phyloP scores from a whole-genome alignment of 2,888 invertebrate species.

The Loripinus fragilis region DNA sequence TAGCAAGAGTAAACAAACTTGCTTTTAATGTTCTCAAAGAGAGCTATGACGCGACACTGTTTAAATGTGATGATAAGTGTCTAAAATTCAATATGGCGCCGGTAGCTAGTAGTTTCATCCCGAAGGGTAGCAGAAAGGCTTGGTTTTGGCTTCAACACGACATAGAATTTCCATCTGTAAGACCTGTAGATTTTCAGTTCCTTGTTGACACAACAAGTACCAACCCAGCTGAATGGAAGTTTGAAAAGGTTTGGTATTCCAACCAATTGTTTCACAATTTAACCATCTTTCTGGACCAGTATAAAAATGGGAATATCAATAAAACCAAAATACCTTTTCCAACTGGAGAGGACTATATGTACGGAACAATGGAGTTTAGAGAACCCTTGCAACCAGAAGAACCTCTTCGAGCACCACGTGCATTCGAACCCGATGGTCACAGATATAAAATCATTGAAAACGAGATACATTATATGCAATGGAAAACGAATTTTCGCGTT shows the following conservation, averaged over 20 bases:
- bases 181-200: constrained; percentile 78
- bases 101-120: constrained; percentile 71
- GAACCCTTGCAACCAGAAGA: constrained; percentile 63
- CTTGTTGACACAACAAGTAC: constrained; percentile 72
- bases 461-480: constrained; percentile 75
- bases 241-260: constrained; percentile 75
- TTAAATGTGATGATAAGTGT: constrained; percentile 68
- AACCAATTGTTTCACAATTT: constrained; percentile 69
- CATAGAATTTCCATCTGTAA: constrained; percentile 73
- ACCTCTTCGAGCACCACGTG: constrained; percentile 68
- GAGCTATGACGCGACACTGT: constrained; percentile 72
- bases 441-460: constrained; percentile 73
- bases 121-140: constrained; percentile 68
- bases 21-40: constrained; percentile 68
- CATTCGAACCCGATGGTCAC: constrained; percentile 73
- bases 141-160: constrained; percentile 79
- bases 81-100: constrained; percentile 75
- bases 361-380: constrained; percentile 68
- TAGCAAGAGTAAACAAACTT: constrained; percentile 58
- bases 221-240: constrained; percentile 69
- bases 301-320: constrained; percentile 64
- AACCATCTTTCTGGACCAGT: constrained; percentile 64
- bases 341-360: constrained; percentile 46
- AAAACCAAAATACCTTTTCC: constrained; percentile 70
- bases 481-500: constrained; percentile 76